Evolutionary conservation across 2,888 invertebrate genomes (phyloP), one percentile per base, ranked within the genome.

Genomic region (Panopea generosa): DNA sequence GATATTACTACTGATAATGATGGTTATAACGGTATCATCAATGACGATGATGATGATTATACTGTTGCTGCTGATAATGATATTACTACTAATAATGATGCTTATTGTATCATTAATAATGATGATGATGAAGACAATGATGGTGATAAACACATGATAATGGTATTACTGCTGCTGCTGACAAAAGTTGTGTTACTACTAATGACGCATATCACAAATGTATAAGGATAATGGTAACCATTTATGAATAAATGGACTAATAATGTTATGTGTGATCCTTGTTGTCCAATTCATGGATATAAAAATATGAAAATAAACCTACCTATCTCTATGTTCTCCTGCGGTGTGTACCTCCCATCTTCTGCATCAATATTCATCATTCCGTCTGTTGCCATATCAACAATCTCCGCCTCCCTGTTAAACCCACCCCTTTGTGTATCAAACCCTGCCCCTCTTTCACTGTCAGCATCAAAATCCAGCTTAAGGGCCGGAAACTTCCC

Each of bases 401-500:
- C 45, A 45, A 20, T 18, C 45, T 45, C 60, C 43, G 9, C 49
- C 38, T 53, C 40, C 49, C 33, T 62, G 22, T 43, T 16, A 16
- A 45, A 14, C 40, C 22, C 45, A n/a, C 16, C 52, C 40, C 29
- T n/a, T 45, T 38, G 14, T n/a, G 11, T 45, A 11, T 14, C 60
- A 16, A 22, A 9, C 11, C 40, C 62, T 38, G 33, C 47, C 14
- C 38, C 43, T 45, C 50, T 52, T 26, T 52, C 26, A 22, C 33
- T 38, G 11, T 33, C 40, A 60, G 18, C 63, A 29, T 65, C 73
- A 65, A 77, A 74, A 29, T 81, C 76, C 27, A 72, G 66, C 65
- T 66, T 74, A 3, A 77, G 45, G n/a, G 73, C 71, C 0, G 80
- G 84, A 43, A 83, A 81, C 47, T 81, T 77, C 4, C 79, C 82